A percentile compares a stretch with the other conserved stretches of the same genome.
Conservation (phyloP, 2,113 vertebrate genomes). For the Egretta garzetta region DNA sequence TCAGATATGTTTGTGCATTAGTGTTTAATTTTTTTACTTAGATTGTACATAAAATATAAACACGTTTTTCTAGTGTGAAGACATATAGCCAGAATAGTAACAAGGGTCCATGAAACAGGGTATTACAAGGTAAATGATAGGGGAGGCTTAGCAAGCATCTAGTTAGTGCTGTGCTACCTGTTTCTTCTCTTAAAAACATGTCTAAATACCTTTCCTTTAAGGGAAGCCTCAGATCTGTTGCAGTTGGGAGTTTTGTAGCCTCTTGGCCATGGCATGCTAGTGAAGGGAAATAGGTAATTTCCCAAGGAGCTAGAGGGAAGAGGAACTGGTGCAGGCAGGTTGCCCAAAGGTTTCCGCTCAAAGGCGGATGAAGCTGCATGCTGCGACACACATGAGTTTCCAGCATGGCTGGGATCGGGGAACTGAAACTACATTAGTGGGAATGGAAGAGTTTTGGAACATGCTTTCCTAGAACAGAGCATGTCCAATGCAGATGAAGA, state of each 20-base stretch:
- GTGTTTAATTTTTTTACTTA: not conserved
- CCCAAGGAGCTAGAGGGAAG: not conserved
- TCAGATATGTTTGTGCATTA: not conserved
- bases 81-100: not conserved
- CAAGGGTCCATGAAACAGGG: not conserved
- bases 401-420: not conserved
- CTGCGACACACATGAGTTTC: not conserved
- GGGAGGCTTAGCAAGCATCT: not conserved
- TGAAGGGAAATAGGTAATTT: constrained; percentile 1
- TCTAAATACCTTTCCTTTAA: not conserved
- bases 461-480: not conserved
- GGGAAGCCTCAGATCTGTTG: not conserved
- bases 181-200: not conserved
- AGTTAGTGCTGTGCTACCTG: not conserved
- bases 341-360: not conserved
- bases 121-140: not conserved
- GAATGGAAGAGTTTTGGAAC: not conserved
- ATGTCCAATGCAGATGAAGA: not conserved
- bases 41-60: not conserved
- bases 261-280: not conserved
- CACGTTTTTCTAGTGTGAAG: not conserved
- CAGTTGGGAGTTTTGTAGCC: not conserved
- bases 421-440: not conserved
- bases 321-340: not conserved
- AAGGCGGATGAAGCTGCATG: not conserved